A percentile compares a stretch with the other conserved stretches of the same genome.
phyloP scores from a whole-genome alignment of 2,797 vertebrate species.

The Oceanodroma leucorhoa region DNA sequence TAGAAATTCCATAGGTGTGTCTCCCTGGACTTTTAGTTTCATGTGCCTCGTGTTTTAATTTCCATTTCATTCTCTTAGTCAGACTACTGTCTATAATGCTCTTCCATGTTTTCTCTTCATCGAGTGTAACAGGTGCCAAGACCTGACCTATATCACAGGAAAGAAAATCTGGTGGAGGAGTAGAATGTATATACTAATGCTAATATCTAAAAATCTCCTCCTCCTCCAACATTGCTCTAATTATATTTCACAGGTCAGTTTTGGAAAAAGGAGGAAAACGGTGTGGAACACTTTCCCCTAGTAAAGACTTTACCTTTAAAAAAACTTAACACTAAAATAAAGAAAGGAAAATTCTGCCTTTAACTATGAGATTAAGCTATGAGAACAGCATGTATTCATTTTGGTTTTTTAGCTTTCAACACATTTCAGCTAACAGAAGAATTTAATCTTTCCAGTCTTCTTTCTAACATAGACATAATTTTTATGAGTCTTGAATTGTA shows the following conservation, averaged over 20 bases:
- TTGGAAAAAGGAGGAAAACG: not conserved
- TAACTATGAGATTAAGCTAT: not conserved
- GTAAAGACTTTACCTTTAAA: not conserved
- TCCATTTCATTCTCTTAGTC: not conserved
- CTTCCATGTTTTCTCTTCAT: not conserved
- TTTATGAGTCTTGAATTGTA: not conserved
- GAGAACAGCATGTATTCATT: not conserved
- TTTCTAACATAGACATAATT: not conserved
- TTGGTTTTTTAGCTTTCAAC: not conserved
- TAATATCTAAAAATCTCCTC: not conserved
- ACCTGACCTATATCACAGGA: not conserved
- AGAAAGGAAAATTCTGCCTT: not conserved
- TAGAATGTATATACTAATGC: not conserved
- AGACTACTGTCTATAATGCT: not conserved
- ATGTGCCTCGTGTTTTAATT: not conserved
- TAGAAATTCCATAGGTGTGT: not conserved
- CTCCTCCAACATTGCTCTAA: rapidly evolving
- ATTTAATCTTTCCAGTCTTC: not conserved
- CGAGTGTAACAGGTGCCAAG: not conserved
- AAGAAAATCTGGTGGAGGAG: not conserved
- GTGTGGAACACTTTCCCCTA: not conserved
- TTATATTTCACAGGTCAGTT: not conserved
- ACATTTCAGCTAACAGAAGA: not conserved
- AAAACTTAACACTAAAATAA: not conserved
- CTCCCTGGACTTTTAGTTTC: not conserved